phyloP scores from a whole-genome alignment of 2,797 vertebrate genomes.

The Micropoecilia bifurca region DNA sequence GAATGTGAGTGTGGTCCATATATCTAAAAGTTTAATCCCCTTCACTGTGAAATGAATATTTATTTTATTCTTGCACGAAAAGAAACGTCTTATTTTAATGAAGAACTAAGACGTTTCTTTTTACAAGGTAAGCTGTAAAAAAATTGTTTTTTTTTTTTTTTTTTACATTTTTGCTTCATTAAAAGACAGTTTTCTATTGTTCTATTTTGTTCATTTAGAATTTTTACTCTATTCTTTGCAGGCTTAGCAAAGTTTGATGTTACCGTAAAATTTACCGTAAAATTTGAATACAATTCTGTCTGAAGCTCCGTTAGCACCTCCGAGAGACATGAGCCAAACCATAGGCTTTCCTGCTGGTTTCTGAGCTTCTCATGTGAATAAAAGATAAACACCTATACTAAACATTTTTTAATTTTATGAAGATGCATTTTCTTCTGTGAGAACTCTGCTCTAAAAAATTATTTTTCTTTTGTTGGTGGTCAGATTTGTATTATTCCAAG shows the following conservation, averaged over 20 bases:
- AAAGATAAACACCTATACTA: background rate
- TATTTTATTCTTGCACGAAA: background rate
- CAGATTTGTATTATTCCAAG: background rate
- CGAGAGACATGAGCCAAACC: constrained; percentile 10
- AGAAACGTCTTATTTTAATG: background rate
- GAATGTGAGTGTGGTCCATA: background rate
- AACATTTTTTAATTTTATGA: background rate
- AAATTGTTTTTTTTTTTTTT: no score
- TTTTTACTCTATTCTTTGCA: no score
- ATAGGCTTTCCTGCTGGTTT: constrained; percentile 10
- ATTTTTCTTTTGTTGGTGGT: background rate
- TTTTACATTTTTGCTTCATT: no score
- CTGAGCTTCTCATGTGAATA: constrained; percentile 3
- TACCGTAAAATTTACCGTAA: constrained; percentile 18
- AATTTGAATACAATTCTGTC: constrained; percentile 36
- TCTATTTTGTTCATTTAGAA: no score
- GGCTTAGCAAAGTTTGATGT: no score
- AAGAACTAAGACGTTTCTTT: no score
- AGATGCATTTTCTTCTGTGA: background rate
- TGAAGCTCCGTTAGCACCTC: constrained; percentile 35
- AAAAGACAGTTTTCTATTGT: no score
- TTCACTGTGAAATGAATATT: background rate
- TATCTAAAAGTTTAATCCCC: background rate
- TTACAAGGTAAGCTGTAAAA: background rate
- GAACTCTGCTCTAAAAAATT: background rate